Evolutionary conservation across 2,888 invertebrate species (phyloP).

Genomic region (Scaeva pyrastri): DNA sequence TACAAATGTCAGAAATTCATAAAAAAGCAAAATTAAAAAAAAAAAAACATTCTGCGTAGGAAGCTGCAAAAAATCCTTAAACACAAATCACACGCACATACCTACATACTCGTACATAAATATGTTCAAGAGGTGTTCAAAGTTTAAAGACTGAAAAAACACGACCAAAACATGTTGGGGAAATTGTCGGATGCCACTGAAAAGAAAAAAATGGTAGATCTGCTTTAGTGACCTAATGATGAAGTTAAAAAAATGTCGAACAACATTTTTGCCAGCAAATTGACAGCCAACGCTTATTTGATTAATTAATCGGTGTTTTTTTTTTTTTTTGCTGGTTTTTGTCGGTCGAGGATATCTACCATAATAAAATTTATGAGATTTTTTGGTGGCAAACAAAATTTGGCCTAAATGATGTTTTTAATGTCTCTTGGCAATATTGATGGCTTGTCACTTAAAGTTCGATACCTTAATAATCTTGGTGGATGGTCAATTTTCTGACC

Average conservation of each 20-base stretch:
- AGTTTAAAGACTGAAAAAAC: not conserved
- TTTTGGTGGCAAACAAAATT: slow-evolving; percentile 12
- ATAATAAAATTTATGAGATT: slow-evolving; percentile 50
- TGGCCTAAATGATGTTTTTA: slow-evolving; percentile 51
- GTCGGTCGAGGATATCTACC: slow-evolving; percentile 34
- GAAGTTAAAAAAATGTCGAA: slow-evolving; percentile 56
- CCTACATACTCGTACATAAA: too few relatives aligned
- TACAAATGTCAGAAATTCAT: slow-evolving; percentile 69
- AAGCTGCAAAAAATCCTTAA: slow-evolving; percentile 36
- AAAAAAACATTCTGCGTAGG: slow-evolving; percentile 49
- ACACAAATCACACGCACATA: not conserved
- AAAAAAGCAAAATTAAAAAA: too few relatives aligned
- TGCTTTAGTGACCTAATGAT: slow-evolving; percentile 61
- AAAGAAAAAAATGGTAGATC: slow-evolving; percentile 58
- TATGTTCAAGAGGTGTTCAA: not conserved
- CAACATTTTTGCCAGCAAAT: slow-evolving; percentile 58
- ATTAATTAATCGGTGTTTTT: slow-evolving; percentile 53
- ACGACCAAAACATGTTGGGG: slow-evolving; percentile 19
- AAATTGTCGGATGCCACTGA: slow-evolving; percentile 52
- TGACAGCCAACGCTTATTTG: slow-evolving; percentile 58
- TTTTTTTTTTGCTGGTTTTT: slow-evolving; percentile 4
- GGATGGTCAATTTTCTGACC: not conserved
- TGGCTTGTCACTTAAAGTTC: slow-evolving; percentile 52
- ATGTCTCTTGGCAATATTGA: slow-evolving; percentile 59
- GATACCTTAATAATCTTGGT: slow-evolving; percentile 3